phyloP scores from a whole-genome alignment of 2,888 invertebrate genomes.

The Pachliopta kotzebuea region DNA sequence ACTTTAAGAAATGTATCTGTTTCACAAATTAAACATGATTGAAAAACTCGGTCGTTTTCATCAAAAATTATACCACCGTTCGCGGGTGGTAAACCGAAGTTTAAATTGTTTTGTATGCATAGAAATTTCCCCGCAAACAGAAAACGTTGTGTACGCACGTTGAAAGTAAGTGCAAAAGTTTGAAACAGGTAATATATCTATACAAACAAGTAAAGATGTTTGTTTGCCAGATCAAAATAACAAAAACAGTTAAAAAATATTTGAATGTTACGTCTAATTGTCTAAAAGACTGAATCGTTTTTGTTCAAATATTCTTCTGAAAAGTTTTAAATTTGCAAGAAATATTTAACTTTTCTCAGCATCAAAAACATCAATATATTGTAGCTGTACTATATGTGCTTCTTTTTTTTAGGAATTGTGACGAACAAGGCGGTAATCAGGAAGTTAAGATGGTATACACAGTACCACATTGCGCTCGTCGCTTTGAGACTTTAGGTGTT shows the following conservation, averaged over 20 bases:
- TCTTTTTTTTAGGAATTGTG: too few relatives aligned
- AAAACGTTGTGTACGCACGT: conserved; percentile 3
- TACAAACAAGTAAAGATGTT: neutral
- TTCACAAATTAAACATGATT: neutral
- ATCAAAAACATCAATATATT: too few relatives aligned
- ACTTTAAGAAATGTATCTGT: neutral
- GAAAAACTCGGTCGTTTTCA: conserved; percentile 4
- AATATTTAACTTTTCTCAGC: too few relatives aligned
- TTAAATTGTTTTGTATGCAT: conserved; percentile 11
- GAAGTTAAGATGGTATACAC: too few relatives aligned
- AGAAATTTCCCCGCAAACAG: conserved; percentile 12
- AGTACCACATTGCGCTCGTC: too few relatives aligned
- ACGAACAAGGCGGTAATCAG: too few relatives aligned
- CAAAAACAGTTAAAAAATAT: neutral
- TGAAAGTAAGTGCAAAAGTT: conserved; percentile 11
- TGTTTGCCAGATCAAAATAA: neutral
- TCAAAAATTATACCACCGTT: conserved; percentile 1
- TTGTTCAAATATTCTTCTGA: too few relatives aligned
- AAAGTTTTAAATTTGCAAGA: too few relatives aligned
- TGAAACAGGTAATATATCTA: neutral
- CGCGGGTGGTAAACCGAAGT: conserved; percentile 4
- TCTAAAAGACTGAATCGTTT: too few relatives aligned
- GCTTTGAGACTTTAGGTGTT: too few relatives aligned
- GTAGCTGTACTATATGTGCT: too few relatives aligned
- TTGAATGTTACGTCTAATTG: too few relatives aligned